Conservation (phyloP, 2,888 invertebrate genomes). For the Agriopis leucophaearia region DNA sequence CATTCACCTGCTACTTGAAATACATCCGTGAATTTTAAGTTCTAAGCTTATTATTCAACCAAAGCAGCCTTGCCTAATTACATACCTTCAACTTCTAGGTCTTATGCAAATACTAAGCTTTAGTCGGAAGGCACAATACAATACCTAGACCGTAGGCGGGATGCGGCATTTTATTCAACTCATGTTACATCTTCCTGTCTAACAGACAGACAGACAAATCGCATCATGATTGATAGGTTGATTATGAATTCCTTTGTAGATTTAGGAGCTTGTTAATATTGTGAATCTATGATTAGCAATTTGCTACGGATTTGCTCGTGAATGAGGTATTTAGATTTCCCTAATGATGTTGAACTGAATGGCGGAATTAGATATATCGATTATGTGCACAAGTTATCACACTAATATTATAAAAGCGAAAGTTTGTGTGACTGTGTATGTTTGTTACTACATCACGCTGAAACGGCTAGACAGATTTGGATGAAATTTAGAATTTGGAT, state of each 20-base stretch:
- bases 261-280: slow-evolving; percentile 20
- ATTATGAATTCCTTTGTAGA: slow-evolving; percentile 43
- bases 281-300: slow-evolving; percentile 8
- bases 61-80: background rate
- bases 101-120: slow-evolving; percentile 31
- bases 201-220: slow-evolving; percentile 55
- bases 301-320: slow-evolving; percentile 15
- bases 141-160: slow-evolving; percentile 35
- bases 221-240: slow-evolving; percentile 45
- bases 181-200: slow-evolving; percentile 40
- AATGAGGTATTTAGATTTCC: background rate
- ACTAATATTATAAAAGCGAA: too few relatives aligned
- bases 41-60: too few relatives aligned
- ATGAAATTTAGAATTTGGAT: too few relatives aligned
- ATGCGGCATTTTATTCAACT: slow-evolving; percentile 22
- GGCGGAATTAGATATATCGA: background rate
- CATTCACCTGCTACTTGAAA: too few relatives aligned
- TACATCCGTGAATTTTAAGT: too few relatives aligned
- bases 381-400: too few relatives aligned
- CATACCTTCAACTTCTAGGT: slow-evolving; percentile 15
- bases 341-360: background rate
- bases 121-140: slow-evolving; percentile 11
- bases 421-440: too few relatives aligned
- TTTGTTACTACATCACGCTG: too few relatives aligned
- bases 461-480: too few relatives aligned